These are phyloP conservation scores for Bolinopsis microptera DNA, from an alignment of 37 sponge, comb jelly and placozoan genomes.

Conservation along the genomic window DNA sequence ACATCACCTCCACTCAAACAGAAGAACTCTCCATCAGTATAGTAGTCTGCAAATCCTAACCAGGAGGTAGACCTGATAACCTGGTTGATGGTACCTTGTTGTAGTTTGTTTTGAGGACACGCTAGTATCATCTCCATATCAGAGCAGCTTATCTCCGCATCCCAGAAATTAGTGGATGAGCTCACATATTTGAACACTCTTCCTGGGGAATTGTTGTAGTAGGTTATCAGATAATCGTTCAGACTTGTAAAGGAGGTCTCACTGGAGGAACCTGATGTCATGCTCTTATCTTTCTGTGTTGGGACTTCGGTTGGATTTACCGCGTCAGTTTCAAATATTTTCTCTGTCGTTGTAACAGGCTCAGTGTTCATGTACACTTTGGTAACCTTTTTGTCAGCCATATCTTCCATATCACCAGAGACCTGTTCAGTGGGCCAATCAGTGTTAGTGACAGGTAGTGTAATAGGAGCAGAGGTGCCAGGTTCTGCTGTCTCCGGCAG, in stretches of 20 bases:
- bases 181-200: not conserved
- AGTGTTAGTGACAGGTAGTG: not conserved
- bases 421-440: not conserved
- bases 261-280: not conserved
- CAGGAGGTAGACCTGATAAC: not conserved
- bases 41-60: constrained; percentile 16
- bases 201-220: not conserved
- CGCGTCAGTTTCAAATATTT: not conserved
- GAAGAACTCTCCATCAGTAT: constrained; percentile 1
- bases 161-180: not conserved
- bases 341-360: not conserved
- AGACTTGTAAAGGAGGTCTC: not conserved
- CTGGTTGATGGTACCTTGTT: not conserved
- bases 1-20: not conserved
- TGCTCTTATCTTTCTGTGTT: not conserved
- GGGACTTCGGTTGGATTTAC: not conserved
- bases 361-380: not conserved
- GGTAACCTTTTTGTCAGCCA: not conserved
- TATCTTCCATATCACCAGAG: not conserved
- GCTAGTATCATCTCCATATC: not conserved
- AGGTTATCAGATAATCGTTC: not conserved
- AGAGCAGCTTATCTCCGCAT: not conserved
- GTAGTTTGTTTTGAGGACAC: not conserved
- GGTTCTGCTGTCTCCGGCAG: not conserved
- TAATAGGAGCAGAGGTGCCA: not conserved